Evolutionary conservation across 2,888 invertebrate species (phyloP).

Genomic region (Lissocephala sabroskyi): DNA sequence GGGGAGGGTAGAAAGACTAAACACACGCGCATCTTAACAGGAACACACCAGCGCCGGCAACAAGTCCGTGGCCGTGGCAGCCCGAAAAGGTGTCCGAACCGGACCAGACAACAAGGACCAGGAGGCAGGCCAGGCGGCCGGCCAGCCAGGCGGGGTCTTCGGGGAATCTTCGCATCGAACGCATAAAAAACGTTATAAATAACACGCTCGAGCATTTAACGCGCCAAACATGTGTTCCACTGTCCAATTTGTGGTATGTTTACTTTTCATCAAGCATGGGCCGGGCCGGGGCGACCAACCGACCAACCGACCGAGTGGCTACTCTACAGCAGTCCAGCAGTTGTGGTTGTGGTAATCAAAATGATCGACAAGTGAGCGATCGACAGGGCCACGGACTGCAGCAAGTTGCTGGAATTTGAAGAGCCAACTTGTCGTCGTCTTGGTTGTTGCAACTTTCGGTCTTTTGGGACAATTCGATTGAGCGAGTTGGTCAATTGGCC

Average conservation of each 20-base stretch:
- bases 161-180: conserved; percentile 39
- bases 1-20: conserved; percentile 25
- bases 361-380: background rate
- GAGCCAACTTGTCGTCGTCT: too few relatives aligned
- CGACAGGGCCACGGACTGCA: background rate
- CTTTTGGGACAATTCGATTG: too few relatives aligned
- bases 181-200: conserved; percentile 62
- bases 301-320: too few relatives aligned
- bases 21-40: conserved; percentile 43
- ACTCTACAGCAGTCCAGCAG: background rate
- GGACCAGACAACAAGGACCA: conserved; percentile 20
- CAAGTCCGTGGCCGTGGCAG: conserved; percentile 1
- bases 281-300: conserved; percentile 2
- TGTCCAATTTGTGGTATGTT: conserved; percentile 65
- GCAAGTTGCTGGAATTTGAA: too few relatives aligned
- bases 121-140: too few relatives aligned
- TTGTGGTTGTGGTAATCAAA: background rate
- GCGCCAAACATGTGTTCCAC: conserved; percentile 67
- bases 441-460: too few relatives aligned
- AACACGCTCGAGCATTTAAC: conserved; percentile 65
- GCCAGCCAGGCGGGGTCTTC: too few relatives aligned
- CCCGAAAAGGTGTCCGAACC: conserved; percentile 14
- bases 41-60: conserved; percentile 26
- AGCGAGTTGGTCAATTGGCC: too few relatives aligned
- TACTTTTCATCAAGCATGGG: conserved; percentile 52